Evolutionary conservation across 2,113 vertebrate genomes (phyloP), one percentile per base, ranked within the genome.

Genomic region (Bubo blakistoni): DNA sequence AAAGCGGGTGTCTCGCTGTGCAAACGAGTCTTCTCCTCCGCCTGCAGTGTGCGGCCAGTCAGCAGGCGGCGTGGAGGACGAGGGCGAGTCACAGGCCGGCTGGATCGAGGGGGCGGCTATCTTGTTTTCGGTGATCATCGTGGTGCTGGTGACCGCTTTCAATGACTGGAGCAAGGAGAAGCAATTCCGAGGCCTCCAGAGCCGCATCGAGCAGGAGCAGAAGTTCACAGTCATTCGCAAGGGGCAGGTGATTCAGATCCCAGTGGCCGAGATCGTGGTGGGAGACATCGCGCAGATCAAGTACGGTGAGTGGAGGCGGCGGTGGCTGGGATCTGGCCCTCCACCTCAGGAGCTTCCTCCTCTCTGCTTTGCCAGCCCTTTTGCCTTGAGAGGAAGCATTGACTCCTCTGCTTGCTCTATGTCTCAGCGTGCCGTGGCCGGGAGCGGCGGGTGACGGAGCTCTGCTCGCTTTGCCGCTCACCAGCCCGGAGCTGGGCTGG

Each of bases 161-260:
- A 99, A 99, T 6, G 99, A 99, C 49, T 99, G 99, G 99, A 99
- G 99, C 96, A 99, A 99, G 79, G 99, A 99, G 97, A 99, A 99
- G 95, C 99, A 99, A 69, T 99, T 99, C 97, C 98, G 99, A 1
- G 99, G 99, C 6, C 98, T 99, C 17, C 99, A 99, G 98, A 99
- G 97, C 94, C 99, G 99, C 85, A 99, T 99, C 8, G 99, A 99
- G 81, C 99, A 99, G 93, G 99, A 99, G 61, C 99, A 99, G 90
- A 99, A 99, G 92, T 99, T 99, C 98, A 99, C 99, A 0, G 98
- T 99, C 78, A 99, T 99, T 85, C 99, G 99, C 59, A 99, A 99
- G 46, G 98, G 99, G 38, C 99, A 99, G 91, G 99, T 99, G 72
- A 99, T 99, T 96, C 99, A 99, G 98, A 99, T 99, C 90, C 99